Evolutionary conservation across 2,888 invertebrate species (phyloP).

Genomic region (Lasioglossum lativentre): DNA sequence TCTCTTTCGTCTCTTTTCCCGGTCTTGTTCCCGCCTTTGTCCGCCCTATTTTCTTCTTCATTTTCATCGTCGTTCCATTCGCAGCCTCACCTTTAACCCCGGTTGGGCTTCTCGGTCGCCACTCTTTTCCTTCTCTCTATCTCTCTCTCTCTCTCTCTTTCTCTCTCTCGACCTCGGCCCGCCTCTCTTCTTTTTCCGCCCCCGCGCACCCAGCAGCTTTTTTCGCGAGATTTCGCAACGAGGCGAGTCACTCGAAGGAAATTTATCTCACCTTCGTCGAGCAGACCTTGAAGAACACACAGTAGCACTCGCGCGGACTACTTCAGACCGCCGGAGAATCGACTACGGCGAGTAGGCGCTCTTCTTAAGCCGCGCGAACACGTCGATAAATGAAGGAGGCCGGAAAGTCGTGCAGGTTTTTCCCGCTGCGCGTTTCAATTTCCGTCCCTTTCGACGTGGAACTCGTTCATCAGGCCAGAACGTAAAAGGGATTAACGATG

Average conservation of each 20-base stretch:
- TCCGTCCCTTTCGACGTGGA: background rate
- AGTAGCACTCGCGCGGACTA: conserved; percentile 21
- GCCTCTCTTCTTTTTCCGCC: conserved; percentile 14
- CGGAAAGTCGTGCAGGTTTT: conserved; percentile 21
- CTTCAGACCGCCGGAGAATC: conserved; percentile 18
- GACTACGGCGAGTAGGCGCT: background rate
- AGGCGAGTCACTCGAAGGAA: conserved; percentile 63
- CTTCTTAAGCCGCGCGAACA: conserved; percentile 15
- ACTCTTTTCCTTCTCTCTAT: background rate
- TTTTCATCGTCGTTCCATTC: conserved; percentile 51
- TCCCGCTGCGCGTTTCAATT: conserved; percentile 17
- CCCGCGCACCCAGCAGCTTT: conserved; percentile 14
- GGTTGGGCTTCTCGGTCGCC: conserved; percentile 23
- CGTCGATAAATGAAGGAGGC: conserved; percentile 39
- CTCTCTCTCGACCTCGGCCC: conserved; percentile 9
- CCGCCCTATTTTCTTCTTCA: background rate
- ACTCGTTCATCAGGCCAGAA: background rate
- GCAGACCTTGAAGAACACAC: conserved; percentile 39
- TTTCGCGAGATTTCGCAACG: conserved; percentile 46
- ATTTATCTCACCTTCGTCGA: conserved; percentile 60
- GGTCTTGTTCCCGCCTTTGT: background rate
- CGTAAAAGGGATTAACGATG: conserved; percentile 11
- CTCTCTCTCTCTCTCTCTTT: background rate
- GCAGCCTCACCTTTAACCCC: conserved; percentile 66
- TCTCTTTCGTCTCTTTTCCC: conserved; percentile 5